Evolutionary conservation across 2,113 vertebrate species (phyloP).

Genomic region (Lontra canadensis): DNA sequence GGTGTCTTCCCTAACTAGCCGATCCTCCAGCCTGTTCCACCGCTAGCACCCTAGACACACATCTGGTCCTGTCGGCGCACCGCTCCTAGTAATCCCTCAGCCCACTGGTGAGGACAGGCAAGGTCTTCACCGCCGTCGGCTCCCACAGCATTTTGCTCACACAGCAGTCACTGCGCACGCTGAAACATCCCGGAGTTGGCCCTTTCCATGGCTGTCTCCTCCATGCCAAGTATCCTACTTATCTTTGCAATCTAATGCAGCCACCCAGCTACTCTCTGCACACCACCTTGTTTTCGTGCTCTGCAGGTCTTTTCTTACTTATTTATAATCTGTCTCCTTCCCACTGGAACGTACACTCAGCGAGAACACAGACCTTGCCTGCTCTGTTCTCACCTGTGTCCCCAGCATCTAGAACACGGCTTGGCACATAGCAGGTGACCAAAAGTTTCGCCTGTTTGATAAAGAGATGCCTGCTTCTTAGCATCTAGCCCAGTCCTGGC

Average conservation of each 20-base stretch:
- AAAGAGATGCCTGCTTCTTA: background rate
- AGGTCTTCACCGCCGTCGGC: background rate
- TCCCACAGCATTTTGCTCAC: background rate
- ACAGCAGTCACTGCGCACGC: background rate
- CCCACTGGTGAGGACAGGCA: background rate
- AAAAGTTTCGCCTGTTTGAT: background rate
- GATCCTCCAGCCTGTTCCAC: background rate
- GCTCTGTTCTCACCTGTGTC: background rate
- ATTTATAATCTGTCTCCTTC: background rate
- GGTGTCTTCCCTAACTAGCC: background rate
- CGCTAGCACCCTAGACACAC: background rate
- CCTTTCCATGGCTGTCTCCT: background rate
- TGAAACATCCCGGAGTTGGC: background rate
- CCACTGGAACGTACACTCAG: background rate
- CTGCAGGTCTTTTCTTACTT: background rate
- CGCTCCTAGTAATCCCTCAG: background rate
- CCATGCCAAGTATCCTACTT: background rate
- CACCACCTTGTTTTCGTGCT: background rate
- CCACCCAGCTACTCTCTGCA: background rate
- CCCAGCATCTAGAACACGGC: background rate
- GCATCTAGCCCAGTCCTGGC: background rate
- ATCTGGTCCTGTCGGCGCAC: background rate
- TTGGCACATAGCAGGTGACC: background rate
- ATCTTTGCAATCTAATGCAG: background rate
- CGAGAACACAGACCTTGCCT: background rate